Conservation (phyloP, 1,140 invertebrate species). For the Tetragnatha versicolor region DNA sequence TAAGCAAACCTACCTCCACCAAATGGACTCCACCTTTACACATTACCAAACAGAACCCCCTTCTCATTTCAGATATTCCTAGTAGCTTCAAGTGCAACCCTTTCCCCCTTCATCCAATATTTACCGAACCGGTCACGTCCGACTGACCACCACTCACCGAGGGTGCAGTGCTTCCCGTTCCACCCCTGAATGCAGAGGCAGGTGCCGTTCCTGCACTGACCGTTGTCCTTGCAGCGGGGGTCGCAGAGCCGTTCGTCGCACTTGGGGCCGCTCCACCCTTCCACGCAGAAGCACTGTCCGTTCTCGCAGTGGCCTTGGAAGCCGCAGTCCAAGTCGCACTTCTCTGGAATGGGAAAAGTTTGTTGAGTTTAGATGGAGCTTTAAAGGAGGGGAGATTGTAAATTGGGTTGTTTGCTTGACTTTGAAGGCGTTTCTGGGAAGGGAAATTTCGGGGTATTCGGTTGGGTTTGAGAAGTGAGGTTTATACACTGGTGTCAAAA, state of each 20-base stretch:
- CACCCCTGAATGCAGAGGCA: conserved; percentile 96
- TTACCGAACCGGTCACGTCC: too few relatives aligned
- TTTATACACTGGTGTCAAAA: too few relatives aligned
- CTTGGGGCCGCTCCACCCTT: conserved; percentile 87
- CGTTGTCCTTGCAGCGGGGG: conserved; percentile 89
- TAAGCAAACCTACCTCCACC: too few relatives aligned
- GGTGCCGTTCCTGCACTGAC: conserved; percentile 95
- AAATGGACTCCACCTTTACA: too few relatives aligned
- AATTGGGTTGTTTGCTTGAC: neutral
- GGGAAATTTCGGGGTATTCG: too few relatives aligned
- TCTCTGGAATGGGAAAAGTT: conserved; percentile 69
- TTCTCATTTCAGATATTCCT: too few relatives aligned
- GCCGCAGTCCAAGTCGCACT: conserved; percentile 90
- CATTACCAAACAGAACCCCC: too few relatives aligned
- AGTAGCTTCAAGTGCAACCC: too few relatives aligned
- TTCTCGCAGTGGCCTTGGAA: conserved; percentile 87
- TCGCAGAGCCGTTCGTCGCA: conserved; percentile 88
- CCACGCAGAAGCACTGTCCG: conserved; percentile 85
- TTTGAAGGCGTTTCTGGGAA: neutral
- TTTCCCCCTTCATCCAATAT: too few relatives aligned
- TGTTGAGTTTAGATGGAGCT: conserved; percentile 29
- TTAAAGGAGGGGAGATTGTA: neutral
- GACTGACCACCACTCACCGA: conserved; percentile 42
- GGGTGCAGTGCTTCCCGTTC: conserved; percentile 70
- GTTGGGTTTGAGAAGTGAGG: too few relatives aligned